Base-by-base conservation (phyloP, 1,140 invertebrate species). In the Achatina immaculata region DNA sequence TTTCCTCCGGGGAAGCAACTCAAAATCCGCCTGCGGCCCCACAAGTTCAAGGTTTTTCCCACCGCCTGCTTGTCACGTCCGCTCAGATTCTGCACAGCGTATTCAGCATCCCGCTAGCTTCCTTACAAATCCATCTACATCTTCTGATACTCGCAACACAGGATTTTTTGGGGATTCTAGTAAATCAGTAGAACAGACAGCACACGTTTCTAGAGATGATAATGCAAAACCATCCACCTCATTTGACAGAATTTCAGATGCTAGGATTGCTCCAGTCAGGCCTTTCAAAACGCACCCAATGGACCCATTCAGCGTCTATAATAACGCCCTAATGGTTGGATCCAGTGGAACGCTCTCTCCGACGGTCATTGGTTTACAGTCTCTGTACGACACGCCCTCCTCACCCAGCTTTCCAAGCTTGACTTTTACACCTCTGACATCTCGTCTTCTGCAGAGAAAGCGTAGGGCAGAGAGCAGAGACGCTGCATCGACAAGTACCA, bases 231-330 rank as follows among this genome's bases (percentile, higher is more conserved):
- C 6, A 2, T 34, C 43, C 16, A n/a, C 43, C n/a, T 21, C n/a
- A 9, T 4, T 34, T 19, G 40, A 21, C 55, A 34, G 38, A 45
- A 81, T 34, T 28, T 6, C 69, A 45, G 34, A 43, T n/a, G 45
- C 42, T 4, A 45, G 79, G 28, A 42, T 73, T 11, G 69, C 79
- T 2, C 65, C 79, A 24, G 74, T 81, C 0, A 92, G 94, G 45
- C 95, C 93, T 1, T 95, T 95, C 80, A 89, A 95, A 88, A 94
- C 94, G 0, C 95, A 95, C 84, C 94, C 94, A 0, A 94, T 94
- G 78, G 93, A 95, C 86, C 93, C 94, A 0, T 83, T 95, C 0
- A 90, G 92, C 0, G 91, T 95, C 3, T 92, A 93, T 0, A 88
- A 93, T 0, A 87, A 89, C 36, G 81, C 79, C 62, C 80, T 78